A percentile compares a stretch with the other conserved stretches of the same genome.
These are phyloP conservation scores for Phocoena sinus DNA, from an alignment of 2,113 vertebrate species.

Conservation along the genomic window DNA sequence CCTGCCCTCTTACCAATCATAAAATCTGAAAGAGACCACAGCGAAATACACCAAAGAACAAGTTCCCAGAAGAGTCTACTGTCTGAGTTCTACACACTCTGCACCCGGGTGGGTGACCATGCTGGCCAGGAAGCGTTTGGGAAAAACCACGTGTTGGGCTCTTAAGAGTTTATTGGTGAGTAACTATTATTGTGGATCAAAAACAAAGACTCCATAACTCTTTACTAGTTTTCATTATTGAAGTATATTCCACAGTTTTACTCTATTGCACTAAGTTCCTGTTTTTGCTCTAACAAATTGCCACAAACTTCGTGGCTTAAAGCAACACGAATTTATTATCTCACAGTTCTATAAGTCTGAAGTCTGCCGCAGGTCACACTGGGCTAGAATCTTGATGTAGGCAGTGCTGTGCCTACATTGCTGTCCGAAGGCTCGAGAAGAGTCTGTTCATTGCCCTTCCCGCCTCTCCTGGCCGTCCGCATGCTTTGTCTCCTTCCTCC, in stretches of 20 bases:
- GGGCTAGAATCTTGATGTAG: background rate
- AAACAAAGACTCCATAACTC: background rate
- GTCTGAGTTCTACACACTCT: background rate
- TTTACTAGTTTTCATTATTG: background rate
- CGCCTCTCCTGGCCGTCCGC: background rate
- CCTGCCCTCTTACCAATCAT: background rate
- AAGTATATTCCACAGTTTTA: background rate
- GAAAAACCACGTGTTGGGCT: background rate
- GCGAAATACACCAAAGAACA: background rate
- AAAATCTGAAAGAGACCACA: background rate
- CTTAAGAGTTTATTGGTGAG: background rate
- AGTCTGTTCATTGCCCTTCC: background rate
- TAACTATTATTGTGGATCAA: background rate
- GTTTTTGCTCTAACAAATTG: background rate
- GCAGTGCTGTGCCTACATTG: background rate
- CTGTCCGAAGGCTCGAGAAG: background rate
- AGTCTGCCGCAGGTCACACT: background rate
- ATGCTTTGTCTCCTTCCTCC: background rate
- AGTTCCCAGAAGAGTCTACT: background rate
- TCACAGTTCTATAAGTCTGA: background rate
- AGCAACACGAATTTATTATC: background rate
- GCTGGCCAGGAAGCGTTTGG: background rate
- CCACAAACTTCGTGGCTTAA: background rate
- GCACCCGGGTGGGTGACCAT: background rate
- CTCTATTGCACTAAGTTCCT: background rate